Evolutionary conservation across 2,888 invertebrate species (phyloP).

Genomic region (Ormyrus rosae): DNA sequence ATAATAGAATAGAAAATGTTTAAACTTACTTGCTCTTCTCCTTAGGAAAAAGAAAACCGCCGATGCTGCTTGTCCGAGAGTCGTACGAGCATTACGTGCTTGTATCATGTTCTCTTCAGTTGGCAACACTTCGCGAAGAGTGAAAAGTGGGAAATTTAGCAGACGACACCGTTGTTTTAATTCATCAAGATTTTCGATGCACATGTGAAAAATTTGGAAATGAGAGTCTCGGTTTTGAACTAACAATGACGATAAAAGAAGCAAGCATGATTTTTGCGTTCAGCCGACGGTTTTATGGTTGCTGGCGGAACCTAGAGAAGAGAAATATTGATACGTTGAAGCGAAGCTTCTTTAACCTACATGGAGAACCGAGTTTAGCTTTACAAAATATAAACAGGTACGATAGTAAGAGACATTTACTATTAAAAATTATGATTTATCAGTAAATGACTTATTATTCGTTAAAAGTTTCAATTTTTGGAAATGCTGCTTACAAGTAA

Average conservation of each 20-base stretch:
- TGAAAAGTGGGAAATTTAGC: conserved; percentile 26
- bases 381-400: conserved; percentile 20
- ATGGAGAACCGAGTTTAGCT: background rate
- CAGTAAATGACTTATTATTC: background rate
- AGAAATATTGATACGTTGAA: background rate
- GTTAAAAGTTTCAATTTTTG: background rate
- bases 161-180: conserved; percentile 19
- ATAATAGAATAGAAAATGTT: conserved; percentile 13
- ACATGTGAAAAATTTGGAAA: background rate
- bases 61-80: conserved; percentile 38
- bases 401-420: background rate
- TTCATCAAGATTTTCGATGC: background rate
- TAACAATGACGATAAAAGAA: background rate
- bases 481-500: no score
- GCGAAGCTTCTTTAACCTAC: conserved; percentile 35
- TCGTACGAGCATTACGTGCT: background rate
- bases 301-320: background rate
- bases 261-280: background rate
- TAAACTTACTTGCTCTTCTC: conserved; percentile 39
- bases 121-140: conserved; percentile 37
- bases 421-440: no score
- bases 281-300: conserved; percentile 2
- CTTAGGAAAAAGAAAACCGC: conserved; percentile 14
- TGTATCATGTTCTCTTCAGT: conserved; percentile 19
- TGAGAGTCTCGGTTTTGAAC: no score